Evolutionary conservation across 2,113 vertebrate species (phyloP).

Genomic region (Phaetusa simplex): DNA sequence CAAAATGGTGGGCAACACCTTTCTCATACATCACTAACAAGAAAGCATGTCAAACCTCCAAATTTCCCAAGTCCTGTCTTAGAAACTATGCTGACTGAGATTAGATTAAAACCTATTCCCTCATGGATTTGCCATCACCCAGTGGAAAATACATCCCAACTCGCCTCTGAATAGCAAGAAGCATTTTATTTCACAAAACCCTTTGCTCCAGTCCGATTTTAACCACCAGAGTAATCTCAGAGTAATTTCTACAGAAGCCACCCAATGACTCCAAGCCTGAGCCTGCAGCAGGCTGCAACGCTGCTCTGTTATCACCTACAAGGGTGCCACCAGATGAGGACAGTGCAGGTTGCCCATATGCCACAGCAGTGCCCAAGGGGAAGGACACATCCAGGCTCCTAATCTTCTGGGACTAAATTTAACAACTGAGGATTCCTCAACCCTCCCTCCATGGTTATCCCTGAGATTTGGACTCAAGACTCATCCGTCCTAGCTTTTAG

Average conservation of each 20-base stretch:
- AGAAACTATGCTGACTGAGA: neutral
- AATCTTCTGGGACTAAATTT: neutral
- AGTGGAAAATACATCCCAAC: neutral
- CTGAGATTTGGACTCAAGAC: neutral
- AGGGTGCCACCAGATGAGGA: neutral
- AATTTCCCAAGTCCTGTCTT: neutral
- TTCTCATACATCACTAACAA: neutral
- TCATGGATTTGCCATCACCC: neutral
- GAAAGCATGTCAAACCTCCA: neutral
- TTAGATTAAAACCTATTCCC: neutral
- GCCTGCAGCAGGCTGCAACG: no score
- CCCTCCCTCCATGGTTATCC: neutral
- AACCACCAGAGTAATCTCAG: neutral
- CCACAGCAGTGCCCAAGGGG: neutral
- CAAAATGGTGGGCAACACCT: neutral
- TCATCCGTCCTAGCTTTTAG: neutral
- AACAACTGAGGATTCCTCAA: neutral
- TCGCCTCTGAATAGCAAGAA: neutral
- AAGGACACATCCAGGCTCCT: neutral
- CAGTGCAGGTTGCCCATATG: rapidly evolving
- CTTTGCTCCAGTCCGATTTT: neutral
- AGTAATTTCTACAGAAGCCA: neutral
- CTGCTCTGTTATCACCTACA: neutral
- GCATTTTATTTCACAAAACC: neutral
- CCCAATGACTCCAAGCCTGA: neutral